A percentile compares a stretch with the other conserved stretches of the same genome.
Evolutionary conservation across 2,797 vertebrate species (phyloP).

Genomic region (Periparus ater): DNA sequence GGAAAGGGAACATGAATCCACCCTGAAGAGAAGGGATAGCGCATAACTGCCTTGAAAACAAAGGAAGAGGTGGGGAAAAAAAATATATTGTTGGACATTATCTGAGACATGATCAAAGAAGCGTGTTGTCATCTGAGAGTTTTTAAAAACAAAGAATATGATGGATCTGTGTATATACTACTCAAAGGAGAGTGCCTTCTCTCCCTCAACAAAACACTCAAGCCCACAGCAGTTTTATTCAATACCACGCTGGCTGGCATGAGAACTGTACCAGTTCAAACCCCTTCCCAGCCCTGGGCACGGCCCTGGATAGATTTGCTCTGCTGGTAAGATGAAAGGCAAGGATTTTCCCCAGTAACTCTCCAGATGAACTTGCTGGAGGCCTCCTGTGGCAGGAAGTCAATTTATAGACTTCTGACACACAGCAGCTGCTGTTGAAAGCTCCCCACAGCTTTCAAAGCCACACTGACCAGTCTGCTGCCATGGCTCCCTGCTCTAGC

Average conservation of each 20-base stretch:
- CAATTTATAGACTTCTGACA: constrained; percentile 41
- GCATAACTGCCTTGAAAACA: neutral
- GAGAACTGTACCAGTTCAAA: neutral
- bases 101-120: neutral
- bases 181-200: neutral
- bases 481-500: neutral
- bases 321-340: neutral
- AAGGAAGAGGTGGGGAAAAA: neutral
- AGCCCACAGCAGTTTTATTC: neutral
- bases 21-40: neutral
- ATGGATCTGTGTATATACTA: neutral
- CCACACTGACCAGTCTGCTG: neutral
- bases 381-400: constrained; percentile 7
- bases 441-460: neutral
- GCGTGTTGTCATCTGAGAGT: neutral
- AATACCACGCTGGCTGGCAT: neutral
- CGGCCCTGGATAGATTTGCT: neutral
- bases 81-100: neutral
- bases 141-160: neutral
- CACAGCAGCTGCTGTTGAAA: constrained; percentile 10
- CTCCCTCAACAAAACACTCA: neutral
- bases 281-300: neutral
- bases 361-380: neutral
- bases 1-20: neutral
- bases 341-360: neutral